Evolutionary conservation across 2,797 vertebrate species (phyloP).

Genomic region (Corythornis leucogaster): DNA sequence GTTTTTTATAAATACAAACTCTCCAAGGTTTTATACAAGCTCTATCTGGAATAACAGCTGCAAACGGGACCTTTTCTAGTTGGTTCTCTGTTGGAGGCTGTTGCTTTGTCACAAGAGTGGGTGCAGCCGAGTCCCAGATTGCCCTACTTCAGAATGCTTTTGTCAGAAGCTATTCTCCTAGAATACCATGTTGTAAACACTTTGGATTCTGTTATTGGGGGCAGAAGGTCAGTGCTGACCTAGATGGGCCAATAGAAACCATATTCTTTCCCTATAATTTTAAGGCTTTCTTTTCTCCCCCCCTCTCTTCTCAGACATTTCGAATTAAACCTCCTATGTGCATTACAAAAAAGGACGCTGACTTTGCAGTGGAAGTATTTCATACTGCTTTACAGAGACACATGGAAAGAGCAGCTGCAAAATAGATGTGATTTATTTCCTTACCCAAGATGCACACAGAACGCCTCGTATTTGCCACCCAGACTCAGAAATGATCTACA

Average conservation of each 20-base stretch:
- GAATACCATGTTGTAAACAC: background rate
- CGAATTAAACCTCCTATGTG: conserved; percentile 92
- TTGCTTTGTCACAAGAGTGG: background rate
- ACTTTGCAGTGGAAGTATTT: conserved; percentile 89
- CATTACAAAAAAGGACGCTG: conserved; percentile 85
- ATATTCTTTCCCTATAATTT: background rate
- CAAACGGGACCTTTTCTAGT: background rate
- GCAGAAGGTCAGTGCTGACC: background rate
- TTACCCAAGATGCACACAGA: background rate
- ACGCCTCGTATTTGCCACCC: no score
- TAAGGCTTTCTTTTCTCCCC: background rate
- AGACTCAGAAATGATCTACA: background rate
- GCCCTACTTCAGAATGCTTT: background rate
- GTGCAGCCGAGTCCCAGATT: background rate
- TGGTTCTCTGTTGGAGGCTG: background rate
- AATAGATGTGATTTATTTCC: background rate
- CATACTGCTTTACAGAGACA: conserved; percentile 80
- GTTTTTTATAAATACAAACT: background rate
- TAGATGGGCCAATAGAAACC: background rate
- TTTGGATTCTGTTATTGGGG: background rate
- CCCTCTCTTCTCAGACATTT: conserved; percentile 81
- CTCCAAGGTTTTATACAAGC: background rate
- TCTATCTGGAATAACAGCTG: background rate
- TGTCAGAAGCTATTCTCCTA: background rate
- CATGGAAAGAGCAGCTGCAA: conserved; percentile 68